Conservation (phyloP, 92 coral and sea anemone genomes). For the Epizoanthus stellaris region DNA sequence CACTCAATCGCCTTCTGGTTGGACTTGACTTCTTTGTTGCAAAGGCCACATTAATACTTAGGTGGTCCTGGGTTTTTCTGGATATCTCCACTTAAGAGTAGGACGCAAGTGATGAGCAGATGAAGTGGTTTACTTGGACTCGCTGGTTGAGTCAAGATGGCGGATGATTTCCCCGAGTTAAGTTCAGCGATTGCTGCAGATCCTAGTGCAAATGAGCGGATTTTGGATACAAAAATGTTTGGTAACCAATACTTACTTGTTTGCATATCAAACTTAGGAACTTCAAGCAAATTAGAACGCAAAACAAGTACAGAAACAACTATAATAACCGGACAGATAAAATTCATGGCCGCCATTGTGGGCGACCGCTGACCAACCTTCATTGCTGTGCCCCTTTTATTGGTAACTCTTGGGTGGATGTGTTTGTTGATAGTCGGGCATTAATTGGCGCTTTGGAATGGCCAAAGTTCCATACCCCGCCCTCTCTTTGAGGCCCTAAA, state of each 20-base stretch:
- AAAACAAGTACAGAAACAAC: background rate
- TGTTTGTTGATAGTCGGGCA: background rate
- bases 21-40: slow-evolving; percentile 10
- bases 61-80: background rate
- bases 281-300: background rate
- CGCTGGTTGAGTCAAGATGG: no score
- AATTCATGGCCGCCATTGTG: slow-evolving; percentile 11
- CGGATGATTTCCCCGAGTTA: background rate
- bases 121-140: no score
- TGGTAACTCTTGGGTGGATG: background rate
- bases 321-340: background rate
- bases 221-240: background rate
- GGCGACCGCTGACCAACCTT: slow-evolving; percentile 15
- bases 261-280: no score
- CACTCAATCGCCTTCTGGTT: background rate
- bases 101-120: background rate
- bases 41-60: slow-evolving; percentile 12
- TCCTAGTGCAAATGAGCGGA: background rate
- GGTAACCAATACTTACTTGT: no score
- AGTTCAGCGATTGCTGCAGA: background rate
- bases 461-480: background rate
- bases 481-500: slow-evolving; percentile 1
- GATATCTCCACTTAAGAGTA: slow-evolving; percentile 20
- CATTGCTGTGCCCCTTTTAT: no score
- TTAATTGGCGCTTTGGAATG: background rate